Evolutionary conservation across 2,797 vertebrate genomes (phyloP).

Genomic region (Pelodytes ibericus): DNA sequence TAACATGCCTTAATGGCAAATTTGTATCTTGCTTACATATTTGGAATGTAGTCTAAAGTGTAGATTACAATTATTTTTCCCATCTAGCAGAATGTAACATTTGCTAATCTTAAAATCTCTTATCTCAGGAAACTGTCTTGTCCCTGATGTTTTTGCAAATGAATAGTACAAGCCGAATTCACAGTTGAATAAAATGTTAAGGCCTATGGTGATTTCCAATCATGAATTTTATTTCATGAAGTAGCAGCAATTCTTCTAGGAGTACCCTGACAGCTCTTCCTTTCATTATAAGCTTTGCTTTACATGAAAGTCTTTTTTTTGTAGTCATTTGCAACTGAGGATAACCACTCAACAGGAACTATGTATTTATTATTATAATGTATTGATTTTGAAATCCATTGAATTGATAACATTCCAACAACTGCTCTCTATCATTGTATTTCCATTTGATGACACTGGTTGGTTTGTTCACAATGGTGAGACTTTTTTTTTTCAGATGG

Average conservation of each 20-base stretch:
- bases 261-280: neutral
- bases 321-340: slow-evolving; percentile 23
- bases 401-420: neutral
- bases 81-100: neutral
- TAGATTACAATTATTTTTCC: slow-evolving; percentile 20
- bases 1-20: neutral
- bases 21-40: slow-evolving; percentile 17
- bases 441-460: too few species aligned
- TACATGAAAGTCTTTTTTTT: slow-evolving; percentile 14
- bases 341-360: slow-evolving; percentile 6
- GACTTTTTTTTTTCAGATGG: too few species aligned
- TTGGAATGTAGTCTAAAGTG: neutral
- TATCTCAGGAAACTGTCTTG: slow-evolving; percentile 11
- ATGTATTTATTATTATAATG: slow-evolving; percentile 16
- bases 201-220: slow-evolving; percentile 22
- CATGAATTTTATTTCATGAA: slow-evolving; percentile 26
- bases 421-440: neutral
- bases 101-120: slow-evolving; percentile 4
- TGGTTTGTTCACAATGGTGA: too few species aligned
- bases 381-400: slow-evolving; percentile 12
- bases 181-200: slow-evolving; percentile 30
- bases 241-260: slow-evolving; percentile 8
- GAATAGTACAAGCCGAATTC: slow-evolving; percentile 12
- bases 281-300: slow-evolving; percentile 25
- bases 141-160: slow-evolving; percentile 43